phyloP scores from a whole-genome alignment of 1,140 invertebrate species.

The Drosophila punjabiensis region DNA sequence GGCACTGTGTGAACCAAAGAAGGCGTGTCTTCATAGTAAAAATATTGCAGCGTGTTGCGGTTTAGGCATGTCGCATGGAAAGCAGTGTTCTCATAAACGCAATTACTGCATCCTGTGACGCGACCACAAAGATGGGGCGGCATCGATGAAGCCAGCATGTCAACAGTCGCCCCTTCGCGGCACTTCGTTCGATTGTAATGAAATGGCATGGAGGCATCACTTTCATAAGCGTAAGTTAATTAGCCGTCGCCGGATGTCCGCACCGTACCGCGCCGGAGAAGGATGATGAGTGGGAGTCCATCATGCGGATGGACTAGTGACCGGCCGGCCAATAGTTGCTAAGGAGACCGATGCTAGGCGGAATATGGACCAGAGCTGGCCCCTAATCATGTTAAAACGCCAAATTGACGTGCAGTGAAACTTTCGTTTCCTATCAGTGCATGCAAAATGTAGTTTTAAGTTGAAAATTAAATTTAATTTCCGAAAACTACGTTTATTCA shows the following conservation, averaged over 20 bases:
- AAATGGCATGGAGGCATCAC: background rate
- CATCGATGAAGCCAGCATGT: background rate
- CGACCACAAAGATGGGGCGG: background rate
- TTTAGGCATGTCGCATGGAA: background rate
- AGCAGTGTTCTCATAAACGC: background rate
- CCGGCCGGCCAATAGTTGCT: background rate
- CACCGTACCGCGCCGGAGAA: no score
- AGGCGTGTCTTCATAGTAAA: background rate
- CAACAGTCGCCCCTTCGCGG: background rate
- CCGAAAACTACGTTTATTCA: background rate
- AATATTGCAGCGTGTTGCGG: background rate
- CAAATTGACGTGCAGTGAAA: background rate
- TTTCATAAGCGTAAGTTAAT: slow-evolving; percentile 23
- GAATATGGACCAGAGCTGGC: background rate
- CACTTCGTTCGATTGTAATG: slow-evolving; percentile 1
- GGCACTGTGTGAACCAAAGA: background rate
- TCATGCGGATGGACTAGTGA: background rate
- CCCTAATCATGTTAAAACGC: background rate
- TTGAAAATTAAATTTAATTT: background rate
- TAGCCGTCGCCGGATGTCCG: slow-evolving; percentile 4
- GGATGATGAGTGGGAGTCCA: background rate
- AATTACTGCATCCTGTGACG: slow-evolving; percentile 4
- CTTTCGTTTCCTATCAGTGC: background rate
- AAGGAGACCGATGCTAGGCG: background rate
- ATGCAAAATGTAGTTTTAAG: background rate